Evolutionary conservation across 2,888 invertebrate genomes (phyloP).

Genomic region (Odontomyia ornata): DNA sequence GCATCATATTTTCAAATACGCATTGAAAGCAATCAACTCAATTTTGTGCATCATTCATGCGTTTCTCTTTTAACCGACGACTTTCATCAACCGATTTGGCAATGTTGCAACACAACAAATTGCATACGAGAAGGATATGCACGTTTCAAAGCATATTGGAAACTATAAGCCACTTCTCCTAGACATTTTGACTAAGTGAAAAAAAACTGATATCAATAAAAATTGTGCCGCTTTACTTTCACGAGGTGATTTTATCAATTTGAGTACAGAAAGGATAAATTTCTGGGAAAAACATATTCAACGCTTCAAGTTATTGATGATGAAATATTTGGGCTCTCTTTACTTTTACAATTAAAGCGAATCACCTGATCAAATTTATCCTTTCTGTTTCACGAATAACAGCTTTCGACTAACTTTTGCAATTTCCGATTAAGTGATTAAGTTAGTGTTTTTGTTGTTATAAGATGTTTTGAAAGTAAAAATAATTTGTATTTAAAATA

Average conservation of each 20-base stretch:
- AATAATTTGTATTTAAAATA: not conserved
- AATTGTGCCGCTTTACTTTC: slow-evolving; percentile 39
- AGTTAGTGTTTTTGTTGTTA: slow-evolving; percentile 46
- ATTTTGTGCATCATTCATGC: not conserved
- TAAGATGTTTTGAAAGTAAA: slow-evolving; percentile 40
- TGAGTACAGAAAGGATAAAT: slow-evolving; percentile 27
- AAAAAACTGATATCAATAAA: slow-evolving; percentile 28
- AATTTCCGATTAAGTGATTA: slow-evolving; percentile 40
- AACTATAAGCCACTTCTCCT: slow-evolving; percentile 7
- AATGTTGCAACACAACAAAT: not conserved
- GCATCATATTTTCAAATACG: slow-evolving; percentile 13
- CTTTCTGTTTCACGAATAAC: slow-evolving; percentile 25
- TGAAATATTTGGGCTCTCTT: too few species aligned
- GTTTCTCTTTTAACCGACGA: too few species aligned
- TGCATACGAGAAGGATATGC: not conserved
- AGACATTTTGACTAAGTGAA: slow-evolving; percentile 20
- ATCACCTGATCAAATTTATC: slow-evolving; percentile 4
- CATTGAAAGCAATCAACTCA: not conserved
- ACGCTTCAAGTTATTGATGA: not conserved
- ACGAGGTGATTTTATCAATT: slow-evolving; percentile 34
- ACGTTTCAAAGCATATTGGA: slow-evolving; percentile 12
- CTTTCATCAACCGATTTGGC: too few species aligned
- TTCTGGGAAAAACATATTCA: not conserved
- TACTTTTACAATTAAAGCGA: not conserved
- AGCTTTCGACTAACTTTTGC: slow-evolving; percentile 27